A percentile compares a stretch with the other conserved stretches of the same genome.
Evolutionary conservation across 2,888 invertebrate genomes (phyloP).

Genomic region (Germaria angustata): DNA sequence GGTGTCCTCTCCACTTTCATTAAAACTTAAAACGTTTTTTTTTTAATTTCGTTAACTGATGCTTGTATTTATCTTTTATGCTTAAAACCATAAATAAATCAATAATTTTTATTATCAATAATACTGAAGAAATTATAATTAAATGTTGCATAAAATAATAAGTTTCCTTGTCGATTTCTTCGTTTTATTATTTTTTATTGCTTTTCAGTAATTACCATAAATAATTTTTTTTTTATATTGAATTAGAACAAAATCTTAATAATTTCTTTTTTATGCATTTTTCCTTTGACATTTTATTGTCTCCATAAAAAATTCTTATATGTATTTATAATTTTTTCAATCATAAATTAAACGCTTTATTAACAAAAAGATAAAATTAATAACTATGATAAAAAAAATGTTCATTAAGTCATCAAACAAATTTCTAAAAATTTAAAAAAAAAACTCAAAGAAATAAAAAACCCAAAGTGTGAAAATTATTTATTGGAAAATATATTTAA

Average conservation of each 20-base stretch:
- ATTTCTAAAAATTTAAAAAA: conserved; percentile 13
- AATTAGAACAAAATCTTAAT: not conserved
- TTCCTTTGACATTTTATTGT: not conserved
- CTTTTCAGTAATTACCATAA: not conserved
- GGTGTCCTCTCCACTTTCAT: no score
- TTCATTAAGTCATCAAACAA: conserved; percentile 25
- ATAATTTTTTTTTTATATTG: not conserved
- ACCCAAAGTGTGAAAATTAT: conserved; percentile 43
- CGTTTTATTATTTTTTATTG: not conserved
- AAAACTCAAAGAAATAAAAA: not conserved
- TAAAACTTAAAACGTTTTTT: no score
- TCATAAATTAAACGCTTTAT: conserved; percentile 57
- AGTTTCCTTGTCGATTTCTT: not conserved
- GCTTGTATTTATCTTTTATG: not conserved
- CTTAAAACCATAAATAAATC: not conserved
- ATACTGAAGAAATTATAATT: no score
- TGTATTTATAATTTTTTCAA: no score
- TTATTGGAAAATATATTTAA: conserved; percentile 43
- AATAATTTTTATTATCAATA: not conserved
- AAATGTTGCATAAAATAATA: no score
- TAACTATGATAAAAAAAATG: conserved; percentile 25
- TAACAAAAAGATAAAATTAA: conserved; percentile 49
- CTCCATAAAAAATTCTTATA: not conserved
- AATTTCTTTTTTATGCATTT: not conserved
- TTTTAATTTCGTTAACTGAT: no score